Evolutionary conservation across 1,140 invertebrate genomes (phyloP).

Genomic region (Cardiocondyla obscurior): DNA sequence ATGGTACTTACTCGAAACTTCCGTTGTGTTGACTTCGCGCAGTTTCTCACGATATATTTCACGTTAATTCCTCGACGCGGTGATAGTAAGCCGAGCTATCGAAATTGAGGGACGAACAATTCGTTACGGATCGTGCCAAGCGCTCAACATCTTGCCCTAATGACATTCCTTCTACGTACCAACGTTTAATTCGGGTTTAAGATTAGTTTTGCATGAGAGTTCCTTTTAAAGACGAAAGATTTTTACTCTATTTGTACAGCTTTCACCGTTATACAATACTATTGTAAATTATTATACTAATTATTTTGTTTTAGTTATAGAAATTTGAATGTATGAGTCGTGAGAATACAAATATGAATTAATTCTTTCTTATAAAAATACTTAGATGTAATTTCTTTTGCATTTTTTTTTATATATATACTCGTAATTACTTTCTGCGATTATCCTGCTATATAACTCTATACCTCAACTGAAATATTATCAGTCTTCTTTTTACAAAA

Average conservation of each 20-base stretch:
- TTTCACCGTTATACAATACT: too few relatives aligned
- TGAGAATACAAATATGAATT: background rate
- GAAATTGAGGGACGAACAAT: constrained; percentile 44
- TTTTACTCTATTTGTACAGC: too few relatives aligned
- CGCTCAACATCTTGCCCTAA: constrained; percentile 45
- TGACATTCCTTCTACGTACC: constrained; percentile 32
- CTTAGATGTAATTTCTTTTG: background rate
- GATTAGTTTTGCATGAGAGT: background rate
- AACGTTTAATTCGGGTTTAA: background rate
- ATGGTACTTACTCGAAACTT: constrained; percentile 29
- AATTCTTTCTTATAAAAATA: background rate
- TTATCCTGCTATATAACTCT: background rate
- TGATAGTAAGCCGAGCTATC: constrained; percentile 23
- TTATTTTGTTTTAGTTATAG: background rate
- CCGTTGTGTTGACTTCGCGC: constrained; percentile 3
- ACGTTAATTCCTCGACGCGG: constrained; percentile 32
- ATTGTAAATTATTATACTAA: background rate
- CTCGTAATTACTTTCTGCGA: background rate
- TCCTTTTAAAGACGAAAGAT: background rate
- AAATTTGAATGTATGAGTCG: background rate
- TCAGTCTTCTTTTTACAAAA: background rate
- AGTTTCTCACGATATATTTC: constrained; percentile 20
- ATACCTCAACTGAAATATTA: background rate
- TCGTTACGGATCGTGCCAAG: constrained; percentile 18
- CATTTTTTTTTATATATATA: background rate